Conservation (phyloP, 2,888 invertebrate genomes). For the Caenorhabditis sulstoni region DNA sequence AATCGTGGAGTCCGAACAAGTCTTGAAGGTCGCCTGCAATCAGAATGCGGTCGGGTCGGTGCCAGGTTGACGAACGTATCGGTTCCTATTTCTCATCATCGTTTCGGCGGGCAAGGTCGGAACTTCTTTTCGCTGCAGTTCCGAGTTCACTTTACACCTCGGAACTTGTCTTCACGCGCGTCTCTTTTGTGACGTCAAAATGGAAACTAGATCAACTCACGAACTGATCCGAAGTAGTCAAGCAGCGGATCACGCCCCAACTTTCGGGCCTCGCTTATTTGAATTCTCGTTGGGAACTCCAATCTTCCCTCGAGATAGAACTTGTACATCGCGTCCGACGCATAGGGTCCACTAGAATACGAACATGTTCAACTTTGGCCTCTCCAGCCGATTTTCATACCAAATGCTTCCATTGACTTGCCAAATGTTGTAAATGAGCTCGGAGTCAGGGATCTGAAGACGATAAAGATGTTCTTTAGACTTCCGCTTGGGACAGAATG, state of each 20-base stretch:
- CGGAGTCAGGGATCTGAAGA: conserved; percentile 26
- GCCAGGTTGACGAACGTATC: not conserved
- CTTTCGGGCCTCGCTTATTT: conserved; percentile 19
- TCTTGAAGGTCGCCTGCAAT: conserved; percentile 42
- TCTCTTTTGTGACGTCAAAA: too few relatives aligned
- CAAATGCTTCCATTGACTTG: conserved; percentile 43
- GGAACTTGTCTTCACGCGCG: not conserved
- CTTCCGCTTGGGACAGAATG: not conserved
- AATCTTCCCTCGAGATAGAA: conserved; percentile 22
- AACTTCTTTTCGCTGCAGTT: not conserved
- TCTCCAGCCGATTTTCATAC: too few relatives aligned
- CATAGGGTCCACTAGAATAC: conserved; percentile 42
- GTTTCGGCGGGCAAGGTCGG: not conserved
- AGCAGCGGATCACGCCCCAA: not conserved
- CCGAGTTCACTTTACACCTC: not conserved
- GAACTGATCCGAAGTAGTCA: conserved; percentile 34
- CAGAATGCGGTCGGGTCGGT: not conserved
- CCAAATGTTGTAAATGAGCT: conserved; percentile 33
- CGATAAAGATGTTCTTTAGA: not conserved
- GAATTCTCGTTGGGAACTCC: conserved; percentile 30
- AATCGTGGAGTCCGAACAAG: conserved; percentile 31
- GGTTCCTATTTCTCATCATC: not conserved
- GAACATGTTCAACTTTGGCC: too few relatives aligned
- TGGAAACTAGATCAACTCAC: conserved; percentile 9
- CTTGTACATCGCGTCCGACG: conserved; percentile 1